Evolutionary conservation across 2,797 vertebrate species (phyloP).

Genomic region (Zalophus californianus): DNA sequence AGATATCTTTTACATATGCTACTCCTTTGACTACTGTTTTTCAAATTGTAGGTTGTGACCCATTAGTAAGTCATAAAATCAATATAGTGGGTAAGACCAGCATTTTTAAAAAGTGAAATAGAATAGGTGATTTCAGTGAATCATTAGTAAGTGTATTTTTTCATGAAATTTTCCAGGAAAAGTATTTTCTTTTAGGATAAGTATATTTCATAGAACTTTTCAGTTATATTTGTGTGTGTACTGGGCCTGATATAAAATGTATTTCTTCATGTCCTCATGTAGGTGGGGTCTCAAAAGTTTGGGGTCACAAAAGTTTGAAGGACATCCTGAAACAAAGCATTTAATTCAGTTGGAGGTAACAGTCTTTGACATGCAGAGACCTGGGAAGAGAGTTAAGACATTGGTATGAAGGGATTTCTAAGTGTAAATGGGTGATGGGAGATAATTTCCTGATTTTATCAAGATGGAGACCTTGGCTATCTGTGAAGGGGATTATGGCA

Average conservation of each 20-base stretch:
- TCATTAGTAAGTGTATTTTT: neutral
- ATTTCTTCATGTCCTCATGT: neutral
- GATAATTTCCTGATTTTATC: neutral
- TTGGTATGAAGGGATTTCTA: neutral
- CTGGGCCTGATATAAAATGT: neutral
- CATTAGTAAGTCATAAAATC: neutral
- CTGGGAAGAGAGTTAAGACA: neutral
- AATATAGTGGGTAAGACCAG: neutral
- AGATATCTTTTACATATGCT: neutral
- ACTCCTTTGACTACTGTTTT: neutral
- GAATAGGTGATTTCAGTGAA: neutral
- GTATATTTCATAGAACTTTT: conserved; percentile 12
- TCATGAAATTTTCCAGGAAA: neutral
- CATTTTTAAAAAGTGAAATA: neutral
- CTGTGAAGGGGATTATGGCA: neutral
- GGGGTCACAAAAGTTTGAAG: neutral
- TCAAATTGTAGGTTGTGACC: neutral
- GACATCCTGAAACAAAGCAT: neutral
- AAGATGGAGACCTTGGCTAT: neutral
- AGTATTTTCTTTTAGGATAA: neutral
- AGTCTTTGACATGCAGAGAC: neutral
- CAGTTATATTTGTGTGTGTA: neutral
- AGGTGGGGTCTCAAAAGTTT: neutral
- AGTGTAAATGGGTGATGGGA: neutral
- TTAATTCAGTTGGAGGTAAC: neutral